Base-by-base conservation (phyloP, 2,888 invertebrate genomes). In the Nowickia ferox region DNA sequence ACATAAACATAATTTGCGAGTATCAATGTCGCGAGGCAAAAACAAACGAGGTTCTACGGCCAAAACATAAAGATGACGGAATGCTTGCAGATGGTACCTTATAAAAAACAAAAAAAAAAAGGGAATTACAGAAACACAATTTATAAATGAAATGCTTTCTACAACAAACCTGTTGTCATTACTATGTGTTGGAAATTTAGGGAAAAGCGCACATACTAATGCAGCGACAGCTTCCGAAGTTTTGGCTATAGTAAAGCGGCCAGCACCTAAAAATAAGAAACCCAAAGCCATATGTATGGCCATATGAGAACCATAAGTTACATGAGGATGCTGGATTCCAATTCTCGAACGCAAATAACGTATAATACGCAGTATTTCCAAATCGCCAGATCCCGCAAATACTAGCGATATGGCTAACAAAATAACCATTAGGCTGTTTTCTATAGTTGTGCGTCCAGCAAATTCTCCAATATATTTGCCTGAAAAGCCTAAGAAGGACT, bases 261-360 rank as follows among this genome's bases (percentile, higher is more conserved):
- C 98, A 30, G 98, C 98, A 9, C 99, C 99, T 68, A 99, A 93
- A 93, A 98, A 99, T 57, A 99, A 93, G 87, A 99, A 94, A 0
- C 99, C 99, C 55, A 98, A 93, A 0, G 98, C 96, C 96, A 98
- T 97, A 92, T 98, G 98, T n/a, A 97, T 96, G 15, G 98, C 98
- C 94, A 99, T 96, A 94, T 99, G 97, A 13, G 97, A 96, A 38
- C 97, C 97, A 92, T 98, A 98, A 0, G 97, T 96, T 69, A 97
- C 96, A 53, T 96, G 95, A 68, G 95, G 94, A 88, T 95, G 95
- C 8, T 94, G 93, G 0, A 95, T 94, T 0, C 97, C 97, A 8
- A 98, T 96, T 80, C 97, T 94, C 69, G 96, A 95, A 74, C 98
- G 95, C 88, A 99, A 94, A 89, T 96, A 96, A 1, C 99, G 95